These are phyloP conservation scores for Harlomillsia oculata DNA, from an alignment of 1,140 invertebrate genomes.

Conservation along the genomic window DNA sequence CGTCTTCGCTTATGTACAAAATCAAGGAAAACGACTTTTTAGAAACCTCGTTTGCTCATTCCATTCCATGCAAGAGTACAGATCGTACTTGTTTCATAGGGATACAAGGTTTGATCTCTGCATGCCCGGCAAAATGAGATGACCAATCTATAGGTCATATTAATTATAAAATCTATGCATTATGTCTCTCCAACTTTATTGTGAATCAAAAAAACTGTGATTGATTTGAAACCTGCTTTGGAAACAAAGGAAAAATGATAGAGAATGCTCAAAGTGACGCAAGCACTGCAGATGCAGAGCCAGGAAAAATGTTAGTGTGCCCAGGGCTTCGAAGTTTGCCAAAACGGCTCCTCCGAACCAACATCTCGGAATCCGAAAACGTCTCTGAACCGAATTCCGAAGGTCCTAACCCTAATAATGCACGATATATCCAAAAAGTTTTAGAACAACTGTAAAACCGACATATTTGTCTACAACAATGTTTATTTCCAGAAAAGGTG, in stretches of 20 bases:
- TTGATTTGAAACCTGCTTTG: slow-evolving; percentile 30
- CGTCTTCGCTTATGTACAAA: too few relatives aligned
- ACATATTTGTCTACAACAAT: too few relatives aligned
- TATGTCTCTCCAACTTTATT: not conserved
- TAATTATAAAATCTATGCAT: not conserved
- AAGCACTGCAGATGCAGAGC: too few relatives aligned
- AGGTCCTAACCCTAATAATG: too few relatives aligned
- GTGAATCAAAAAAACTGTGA: not conserved
- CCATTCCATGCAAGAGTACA: slow-evolving; percentile 15
- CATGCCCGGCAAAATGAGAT: slow-evolving; percentile 8
- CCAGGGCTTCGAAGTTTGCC: slow-evolving; percentile 21
- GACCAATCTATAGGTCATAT: slow-evolving; percentile 17
- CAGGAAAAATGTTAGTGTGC: slow-evolving; percentile 23
- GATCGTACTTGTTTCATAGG: slow-evolving; percentile 12
- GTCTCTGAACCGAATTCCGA: slow-evolving; percentile 11
- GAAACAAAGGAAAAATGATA: slow-evolving; percentile 30
- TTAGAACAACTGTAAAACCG: too few relatives aligned
- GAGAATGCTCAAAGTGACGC: slow-evolving; percentile 14
- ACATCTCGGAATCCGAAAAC: slow-evolving; percentile 21
- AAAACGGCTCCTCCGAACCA: too few relatives aligned
- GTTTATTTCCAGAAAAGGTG: too few relatives aligned
- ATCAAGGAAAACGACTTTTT: too few relatives aligned
- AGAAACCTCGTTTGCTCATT: slow-evolving; percentile 7
- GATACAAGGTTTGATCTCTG: slow-evolving; percentile 14
- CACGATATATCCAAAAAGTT: too few relatives aligned